Evolutionary conservation across 2,888 invertebrate genomes (phyloP).

Genomic region (Cheilosia pagana): DNA sequence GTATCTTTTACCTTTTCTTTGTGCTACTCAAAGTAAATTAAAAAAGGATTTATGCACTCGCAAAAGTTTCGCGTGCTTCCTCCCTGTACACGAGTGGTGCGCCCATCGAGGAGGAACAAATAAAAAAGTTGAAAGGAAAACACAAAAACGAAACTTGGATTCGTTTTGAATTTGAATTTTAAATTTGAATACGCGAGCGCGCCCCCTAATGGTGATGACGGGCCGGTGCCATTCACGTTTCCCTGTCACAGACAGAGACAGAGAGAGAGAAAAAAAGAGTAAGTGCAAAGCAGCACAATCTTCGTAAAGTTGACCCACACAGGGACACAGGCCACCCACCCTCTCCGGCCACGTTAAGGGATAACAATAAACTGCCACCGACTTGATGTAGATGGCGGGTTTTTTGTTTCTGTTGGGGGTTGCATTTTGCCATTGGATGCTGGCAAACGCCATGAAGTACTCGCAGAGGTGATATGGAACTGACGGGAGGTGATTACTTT

Average conservation of each 20-base stretch:
- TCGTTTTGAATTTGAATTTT: constrained; percentile 65
- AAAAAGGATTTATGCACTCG: constrained; percentile 68
- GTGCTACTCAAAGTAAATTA: constrained; percentile 56
- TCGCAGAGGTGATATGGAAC: constrained; percentile 11
- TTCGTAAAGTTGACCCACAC: constrained; percentile 35
- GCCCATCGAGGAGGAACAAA: no score
- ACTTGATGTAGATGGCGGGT: constrained; percentile 22
- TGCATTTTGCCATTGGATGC: constrained; percentile 17
- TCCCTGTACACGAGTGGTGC: neutral
- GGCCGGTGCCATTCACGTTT: constrained; percentile 1
- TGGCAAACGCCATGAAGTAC: neutral
- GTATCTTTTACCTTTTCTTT: constrained; percentile 41
- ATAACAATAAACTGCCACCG: constrained; percentile 54
- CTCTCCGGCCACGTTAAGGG: constrained; percentile 12
- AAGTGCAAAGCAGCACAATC: no score
- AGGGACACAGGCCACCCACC: no score
- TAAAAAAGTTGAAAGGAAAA: neutral
- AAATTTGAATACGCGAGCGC: constrained; percentile 55
- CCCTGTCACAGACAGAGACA: no score
- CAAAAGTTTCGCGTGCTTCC: constrained; percentile 23
- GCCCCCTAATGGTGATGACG: constrained; percentile 1
- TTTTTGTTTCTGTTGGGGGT: constrained; percentile 2
- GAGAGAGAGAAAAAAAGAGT: no score
- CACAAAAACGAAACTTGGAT: constrained; percentile 40
- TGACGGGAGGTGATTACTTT: constrained; percentile 54